phyloP scores from a whole-genome alignment of 1,140 invertebrate genomes.

The Whitmania pigra region DNA sequence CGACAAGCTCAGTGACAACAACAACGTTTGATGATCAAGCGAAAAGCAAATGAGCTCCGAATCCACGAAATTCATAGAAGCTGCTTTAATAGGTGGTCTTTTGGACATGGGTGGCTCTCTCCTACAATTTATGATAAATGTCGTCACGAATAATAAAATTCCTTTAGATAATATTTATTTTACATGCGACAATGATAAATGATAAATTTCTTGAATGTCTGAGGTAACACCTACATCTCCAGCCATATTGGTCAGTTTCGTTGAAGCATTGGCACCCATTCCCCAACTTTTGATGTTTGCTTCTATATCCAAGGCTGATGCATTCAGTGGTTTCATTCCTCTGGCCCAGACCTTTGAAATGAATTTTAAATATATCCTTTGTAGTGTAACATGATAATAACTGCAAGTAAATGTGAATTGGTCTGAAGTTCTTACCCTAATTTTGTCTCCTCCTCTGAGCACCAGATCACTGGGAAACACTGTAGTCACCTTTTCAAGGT shows the following conservation, averaged over 20 bases:
- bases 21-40: no score
- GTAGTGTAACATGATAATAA: background rate
- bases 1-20: background rate
- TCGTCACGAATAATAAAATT: no score
- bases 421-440: background rate
- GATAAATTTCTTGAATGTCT: background rate
- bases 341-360: conserved; percentile 20
- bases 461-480: conserved; percentile 1
- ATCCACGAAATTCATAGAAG: no score
- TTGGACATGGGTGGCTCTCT: conserved; percentile 41
- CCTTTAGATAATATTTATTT: background rate
- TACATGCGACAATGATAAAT: background rate
- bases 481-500: conserved; percentile 2
- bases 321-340: conserved; percentile 19
- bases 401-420: background rate
- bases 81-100: conserved; percentile 32
- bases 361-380: background rate
- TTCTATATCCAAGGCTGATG: conserved; percentile 21
- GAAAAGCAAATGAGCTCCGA: no score
- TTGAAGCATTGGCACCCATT: conserved; percentile 39
- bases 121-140: conserved; percentile 15
- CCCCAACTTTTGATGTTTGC: conserved; percentile 32
- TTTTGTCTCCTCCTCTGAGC: background rate
- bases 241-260: conserved; percentile 37
- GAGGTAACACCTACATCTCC: conserved; percentile 33